Base-by-base conservation (phyloP, 1,140 invertebrate genomes). In the Psix sp. region DNA sequence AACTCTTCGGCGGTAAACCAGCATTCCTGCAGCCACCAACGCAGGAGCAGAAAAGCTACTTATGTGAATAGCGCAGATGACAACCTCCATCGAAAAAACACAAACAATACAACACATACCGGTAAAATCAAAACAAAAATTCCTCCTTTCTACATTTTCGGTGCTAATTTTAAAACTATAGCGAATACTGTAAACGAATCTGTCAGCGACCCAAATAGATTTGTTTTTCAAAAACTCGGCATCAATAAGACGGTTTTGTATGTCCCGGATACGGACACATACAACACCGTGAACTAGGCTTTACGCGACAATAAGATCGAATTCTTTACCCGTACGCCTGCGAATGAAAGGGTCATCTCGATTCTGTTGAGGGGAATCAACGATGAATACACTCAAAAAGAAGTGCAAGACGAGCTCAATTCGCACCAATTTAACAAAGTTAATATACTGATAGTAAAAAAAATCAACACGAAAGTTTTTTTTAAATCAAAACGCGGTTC, bases 121-220 rank as follows among this genome's bases (percentile, higher is more conserved):
- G 21, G 21, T 24, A 7, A 24, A 24, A 24, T 7, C 21, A 21
- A 38, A 38, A 38, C 17, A 5, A 56, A 40, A 16, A 2, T 16
- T 1, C 51, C 51, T 15, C 51, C 51, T 15, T 40, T 24, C 16
- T 56, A 29, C 11, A 56, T 40, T 10, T 56, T 15, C 16, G 18
- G 21, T 16, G 16, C 1, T n/a, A 15, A 26, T 15, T 16, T 56
- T 16, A 39, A 26, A 24, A n/a, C 11, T 6, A 4, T 38, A 13
- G 7, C 5, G 11, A 16, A 15, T 45, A 10, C 42, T 52, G 7
- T 43, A 15, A 26, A 36, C 38, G 14, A 56, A 18, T 5, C 5
- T 3, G 2, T 38, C 4, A 14, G 4, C 3, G 15, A 15, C 11
- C 2, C 13, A 15, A 10, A 38, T 14, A 15, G 5, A 10, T 38